These are phyloP conservation scores for Drosophila bunnanda DNA, from an alignment of 2,888 invertebrate species.

Conservation along the genomic window DNA sequence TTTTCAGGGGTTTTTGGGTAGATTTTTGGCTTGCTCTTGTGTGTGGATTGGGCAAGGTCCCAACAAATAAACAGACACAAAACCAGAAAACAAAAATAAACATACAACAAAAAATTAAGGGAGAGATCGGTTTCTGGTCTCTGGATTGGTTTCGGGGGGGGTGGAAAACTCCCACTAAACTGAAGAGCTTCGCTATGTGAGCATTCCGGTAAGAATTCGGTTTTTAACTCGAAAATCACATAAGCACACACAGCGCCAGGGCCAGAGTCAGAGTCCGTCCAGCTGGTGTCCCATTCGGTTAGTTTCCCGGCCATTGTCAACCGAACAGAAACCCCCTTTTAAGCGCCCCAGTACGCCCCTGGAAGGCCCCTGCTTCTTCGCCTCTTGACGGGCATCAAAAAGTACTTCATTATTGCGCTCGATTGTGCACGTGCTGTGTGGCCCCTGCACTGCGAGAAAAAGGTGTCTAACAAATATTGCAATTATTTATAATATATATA, in stretches of 20 bases:
- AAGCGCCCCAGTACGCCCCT: background rate
- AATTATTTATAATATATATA: background rate
- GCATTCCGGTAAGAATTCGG: constrained; percentile 56
- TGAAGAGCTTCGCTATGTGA: constrained; percentile 12
- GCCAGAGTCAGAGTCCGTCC: background rate
- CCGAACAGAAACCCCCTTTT: background rate
- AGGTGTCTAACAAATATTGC: background rate
- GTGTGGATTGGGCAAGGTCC: constrained; percentile 13
- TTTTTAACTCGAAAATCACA: constrained; percentile 74
- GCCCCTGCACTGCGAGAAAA: constrained; percentile 3
- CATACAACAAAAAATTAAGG: constrained; percentile 16
- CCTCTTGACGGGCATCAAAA: constrained; percentile 63
- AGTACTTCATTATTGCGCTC: constrained; percentile 81
- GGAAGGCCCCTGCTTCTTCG: constrained; percentile 10
- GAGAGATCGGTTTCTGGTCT: constrained; percentile 16
- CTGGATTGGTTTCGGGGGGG: background rate
- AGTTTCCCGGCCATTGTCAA: constrained; percentile 38
- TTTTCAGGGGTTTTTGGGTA: background rate
- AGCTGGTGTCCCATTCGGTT: constrained; percentile 26
- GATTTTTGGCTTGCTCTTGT: background rate
- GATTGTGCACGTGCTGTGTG: constrained; percentile 66
- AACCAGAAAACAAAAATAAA: constrained; percentile 44
- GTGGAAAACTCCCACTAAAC: background rate
- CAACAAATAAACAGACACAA: constrained; percentile 65
- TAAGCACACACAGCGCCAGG: constrained; percentile 46